Conservation (phyloP, 53 echinoderm and acorn worm species). For the Stichopus horrens region DNA sequence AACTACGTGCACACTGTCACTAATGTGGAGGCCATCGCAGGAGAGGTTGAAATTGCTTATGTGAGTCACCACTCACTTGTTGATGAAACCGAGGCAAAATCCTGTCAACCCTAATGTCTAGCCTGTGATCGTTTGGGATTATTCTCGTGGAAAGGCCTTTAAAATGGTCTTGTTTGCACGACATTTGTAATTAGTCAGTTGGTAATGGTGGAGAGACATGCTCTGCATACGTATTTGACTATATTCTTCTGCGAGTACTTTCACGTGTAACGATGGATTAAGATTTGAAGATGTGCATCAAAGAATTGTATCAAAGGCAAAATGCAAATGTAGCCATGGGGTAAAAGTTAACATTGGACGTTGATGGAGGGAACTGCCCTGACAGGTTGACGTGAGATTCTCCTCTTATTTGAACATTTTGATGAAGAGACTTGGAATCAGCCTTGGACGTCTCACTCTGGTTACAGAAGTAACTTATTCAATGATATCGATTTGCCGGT, state of each 20-base stretch:
- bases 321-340: background rate
- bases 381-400: background rate
- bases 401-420: background rate
- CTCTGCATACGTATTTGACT: background rate
- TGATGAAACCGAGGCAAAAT: conserved; percentile 24
- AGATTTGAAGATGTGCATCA: background rate
- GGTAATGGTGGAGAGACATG: background rate
- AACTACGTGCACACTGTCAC: background rate
- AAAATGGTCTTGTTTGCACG: background rate
- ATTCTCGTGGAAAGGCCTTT: background rate
- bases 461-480: too few relatives aligned
- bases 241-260: background rate
- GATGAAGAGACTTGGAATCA: too few relatives aligned
- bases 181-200: background rate
- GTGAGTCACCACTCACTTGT: conserved; percentile 36
- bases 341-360: background rate
- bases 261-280: background rate
- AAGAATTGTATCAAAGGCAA: background rate
- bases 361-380: background rate
- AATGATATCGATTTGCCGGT: too few relatives aligned
- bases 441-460: too few relatives aligned
- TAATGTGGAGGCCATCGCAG: conserved; percentile 5
- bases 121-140: conserved; percentile 7
- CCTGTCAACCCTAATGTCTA: conserved; percentile 17
- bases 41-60: conserved; percentile 1